A percentile compares a stretch with the other conserved stretches of the same genome.
These are phyloP conservation scores for Seladonia tumulorum DNA, from an alignment of 2,888 invertebrate genomes.

Conservation along the genomic window DNA sequence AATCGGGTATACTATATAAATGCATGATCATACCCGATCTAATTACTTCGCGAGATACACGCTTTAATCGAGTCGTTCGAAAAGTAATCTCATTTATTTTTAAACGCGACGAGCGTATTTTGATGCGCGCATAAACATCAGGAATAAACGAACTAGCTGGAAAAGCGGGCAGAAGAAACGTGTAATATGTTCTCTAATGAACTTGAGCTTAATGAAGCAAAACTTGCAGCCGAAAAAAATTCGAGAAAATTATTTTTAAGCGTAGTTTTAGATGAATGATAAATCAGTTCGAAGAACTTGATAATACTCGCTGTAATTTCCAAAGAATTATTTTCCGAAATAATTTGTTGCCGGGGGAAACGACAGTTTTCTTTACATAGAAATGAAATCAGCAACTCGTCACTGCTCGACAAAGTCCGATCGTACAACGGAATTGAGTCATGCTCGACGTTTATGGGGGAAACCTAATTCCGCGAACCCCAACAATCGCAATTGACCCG, in stretches of 20 bases:
- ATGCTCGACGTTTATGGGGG: background rate
- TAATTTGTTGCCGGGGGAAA: no score
- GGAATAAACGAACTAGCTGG: no score
- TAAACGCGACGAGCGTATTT: background rate
- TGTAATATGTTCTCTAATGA: background rate
- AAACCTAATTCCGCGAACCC: background rate
- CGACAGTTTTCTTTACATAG: no score
- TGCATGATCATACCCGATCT: background rate
- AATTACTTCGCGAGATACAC: background rate
- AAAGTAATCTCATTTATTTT: background rate
- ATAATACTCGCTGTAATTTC: no score
- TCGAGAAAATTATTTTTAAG: background rate
- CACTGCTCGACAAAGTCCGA: no score
- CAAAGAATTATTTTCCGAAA: no score
- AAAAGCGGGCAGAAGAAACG: background rate
- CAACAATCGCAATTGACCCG: background rate
- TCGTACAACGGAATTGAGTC: background rate
- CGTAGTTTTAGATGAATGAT: no score
- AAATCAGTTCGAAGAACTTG: no score
- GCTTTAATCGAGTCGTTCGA: background rate
- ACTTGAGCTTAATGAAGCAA: background rate
- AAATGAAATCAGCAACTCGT: no score
- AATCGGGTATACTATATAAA: background rate
- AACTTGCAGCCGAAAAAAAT: background rate
- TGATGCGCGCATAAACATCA: background rate